Evolutionary conservation across 2,888 invertebrate species (phyloP).

Genomic region (Laspeyria flexula): DNA sequence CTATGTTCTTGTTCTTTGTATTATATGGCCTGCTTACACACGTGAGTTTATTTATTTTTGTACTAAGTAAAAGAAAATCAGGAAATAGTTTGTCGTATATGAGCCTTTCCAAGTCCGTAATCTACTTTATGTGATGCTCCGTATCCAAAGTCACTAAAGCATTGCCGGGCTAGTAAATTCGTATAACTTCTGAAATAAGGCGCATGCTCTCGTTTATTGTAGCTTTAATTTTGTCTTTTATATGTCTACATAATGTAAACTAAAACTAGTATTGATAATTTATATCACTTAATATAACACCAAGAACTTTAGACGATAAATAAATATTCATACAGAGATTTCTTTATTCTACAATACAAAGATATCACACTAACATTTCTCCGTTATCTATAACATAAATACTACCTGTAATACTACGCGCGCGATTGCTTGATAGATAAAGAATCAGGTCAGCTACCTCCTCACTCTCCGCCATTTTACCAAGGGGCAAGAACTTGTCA

Average conservation of each 20-base stretch:
- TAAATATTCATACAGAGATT: constrained; percentile 14
- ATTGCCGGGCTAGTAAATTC: not conserved
- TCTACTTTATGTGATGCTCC: constrained; percentile 25
- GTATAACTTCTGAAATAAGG: not conserved
- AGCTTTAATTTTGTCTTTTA: no score
- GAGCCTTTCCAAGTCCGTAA: constrained; percentile 24
- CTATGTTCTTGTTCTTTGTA: constrained; percentile 59
- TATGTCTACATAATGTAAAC: not conserved
- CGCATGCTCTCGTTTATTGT: not conserved
- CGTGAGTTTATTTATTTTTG: constrained; percentile 40
- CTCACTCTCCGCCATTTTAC: constrained; percentile 91
- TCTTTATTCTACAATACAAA: constrained; percentile 13
- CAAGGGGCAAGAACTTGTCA: constrained; percentile 94
- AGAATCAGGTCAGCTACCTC: constrained; percentile 96
- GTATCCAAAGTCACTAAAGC: constrained; percentile 9
- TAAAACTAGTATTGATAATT: no score
- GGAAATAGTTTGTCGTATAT: constrained; percentile 35
- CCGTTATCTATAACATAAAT: constrained; percentile 78
- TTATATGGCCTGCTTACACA: constrained; percentile 41
- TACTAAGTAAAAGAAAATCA: constrained; percentile 44
- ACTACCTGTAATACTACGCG: constrained; percentile 95
- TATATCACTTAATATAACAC: not conserved
- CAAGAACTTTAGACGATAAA: not conserved
- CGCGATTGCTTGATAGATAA: constrained; percentile 94
- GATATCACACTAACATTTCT: constrained; percentile 66